Conservation (phyloP, 2,888 invertebrate species). For the Rambutsinella grinnellia region DNA sequence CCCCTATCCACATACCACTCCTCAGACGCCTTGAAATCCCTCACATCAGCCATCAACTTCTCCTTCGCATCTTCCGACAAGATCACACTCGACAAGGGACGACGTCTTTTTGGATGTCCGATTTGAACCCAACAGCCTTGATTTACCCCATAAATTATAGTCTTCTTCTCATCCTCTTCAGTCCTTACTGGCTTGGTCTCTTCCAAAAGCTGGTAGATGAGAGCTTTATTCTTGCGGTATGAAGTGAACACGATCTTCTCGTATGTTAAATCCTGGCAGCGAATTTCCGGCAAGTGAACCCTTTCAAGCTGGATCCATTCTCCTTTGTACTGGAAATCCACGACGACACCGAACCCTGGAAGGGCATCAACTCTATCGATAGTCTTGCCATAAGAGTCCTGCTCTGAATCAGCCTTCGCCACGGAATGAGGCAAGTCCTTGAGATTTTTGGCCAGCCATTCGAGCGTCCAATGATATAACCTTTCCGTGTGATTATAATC, state of each 20-base stretch:
- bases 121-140: conserved; percentile 90
- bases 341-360: conserved; percentile 17
- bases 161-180: conserved; percentile 88
- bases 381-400: conserved; percentile 35
- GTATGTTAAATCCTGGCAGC: conserved; percentile 92
- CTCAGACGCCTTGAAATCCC: conserved; percentile 89
- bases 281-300: conserved; percentile 83
- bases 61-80: conserved; percentile 84
- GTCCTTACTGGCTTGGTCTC: conserved; percentile 86
- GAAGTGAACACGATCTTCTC: conserved; percentile 94
- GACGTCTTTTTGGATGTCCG: conserved; percentile 88
- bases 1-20: conserved; percentile 91
- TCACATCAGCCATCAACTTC: conserved; percentile 84
- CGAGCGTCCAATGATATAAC: conserved; percentile 36
- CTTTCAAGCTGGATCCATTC: conserved; percentile 93
- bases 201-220: conserved; percentile 49
- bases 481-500: conserved; percentile 33
- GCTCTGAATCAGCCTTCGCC: conserved; percentile 26
- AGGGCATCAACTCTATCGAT: conserved; percentile 22
- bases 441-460: conserved; percentile 36
- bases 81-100: conserved; percentile 90
- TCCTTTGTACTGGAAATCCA: conserved; percentile 76
- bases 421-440: conserved; percentile 26
- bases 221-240: conserved; percentile 84
- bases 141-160: conserved; percentile 86